A percentile compares a stretch with the other conserved stretches of the same genome.
Conservation (phyloP, 2,888 invertebrate genomes). For the Phyllotreta cruciferae region DNA sequence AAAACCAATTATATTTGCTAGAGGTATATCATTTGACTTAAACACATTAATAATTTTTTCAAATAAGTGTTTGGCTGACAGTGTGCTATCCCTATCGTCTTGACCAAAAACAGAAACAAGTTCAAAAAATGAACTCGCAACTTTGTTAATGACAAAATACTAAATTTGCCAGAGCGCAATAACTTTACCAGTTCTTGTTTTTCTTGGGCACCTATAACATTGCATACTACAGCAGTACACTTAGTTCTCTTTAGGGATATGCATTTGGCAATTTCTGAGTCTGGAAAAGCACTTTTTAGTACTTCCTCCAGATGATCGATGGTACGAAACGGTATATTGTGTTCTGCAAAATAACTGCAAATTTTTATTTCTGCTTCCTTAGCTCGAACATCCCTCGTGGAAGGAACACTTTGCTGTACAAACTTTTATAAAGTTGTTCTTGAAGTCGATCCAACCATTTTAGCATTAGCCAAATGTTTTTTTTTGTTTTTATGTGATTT, state of each 20-base stretch:
- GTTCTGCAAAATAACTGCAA: conserved; percentile 32
- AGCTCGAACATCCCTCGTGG: too few relatives aligned
- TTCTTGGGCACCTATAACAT: neutral
- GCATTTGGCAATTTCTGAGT: conserved; percentile 1
- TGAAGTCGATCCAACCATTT: too few relatives aligned
- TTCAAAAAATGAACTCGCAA: too few relatives aligned
- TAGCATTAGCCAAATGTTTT: too few relatives aligned
- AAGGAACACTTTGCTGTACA: too few relatives aligned
- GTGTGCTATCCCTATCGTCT: too few relatives aligned
- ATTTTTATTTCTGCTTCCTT: neutral
- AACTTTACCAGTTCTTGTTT: conserved; percentile 33
- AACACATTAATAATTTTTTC: too few relatives aligned
- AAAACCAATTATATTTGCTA: conserved; percentile 50
- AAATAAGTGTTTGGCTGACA: too few relatives aligned
- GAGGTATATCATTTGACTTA: conserved; percentile 42
- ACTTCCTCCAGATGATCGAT: conserved; percentile 35
- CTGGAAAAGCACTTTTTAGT: conserved; percentile 29
- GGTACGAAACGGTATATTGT: conserved; percentile 34
- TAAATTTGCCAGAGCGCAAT: conserved; percentile 36
- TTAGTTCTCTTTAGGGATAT: neutral
- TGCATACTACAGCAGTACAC: neutral
- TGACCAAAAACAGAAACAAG: too few relatives aligned
- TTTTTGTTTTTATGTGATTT: too few relatives aligned
- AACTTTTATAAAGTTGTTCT: neutral
- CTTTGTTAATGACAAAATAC: conserved; percentile 39